A percentile compares a stretch with the other conserved stretches of the same genome.
phyloP scores from a whole-genome alignment of 2,888 invertebrate species.

The Drosophila melanosoma region DNA sequence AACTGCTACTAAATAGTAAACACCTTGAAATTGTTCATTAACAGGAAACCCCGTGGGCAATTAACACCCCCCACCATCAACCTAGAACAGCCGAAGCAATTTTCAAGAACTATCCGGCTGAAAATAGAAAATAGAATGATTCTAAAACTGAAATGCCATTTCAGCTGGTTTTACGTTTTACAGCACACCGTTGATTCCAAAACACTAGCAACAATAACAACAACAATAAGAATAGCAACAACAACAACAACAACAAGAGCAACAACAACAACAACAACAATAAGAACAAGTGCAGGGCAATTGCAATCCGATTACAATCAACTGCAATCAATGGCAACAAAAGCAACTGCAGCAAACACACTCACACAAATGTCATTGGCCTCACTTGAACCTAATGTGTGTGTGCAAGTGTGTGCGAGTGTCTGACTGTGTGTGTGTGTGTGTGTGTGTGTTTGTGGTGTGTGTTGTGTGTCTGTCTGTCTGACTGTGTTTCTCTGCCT shows the following conservation, averaged over 20 bases:
- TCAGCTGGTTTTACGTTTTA: constrained; percentile 21
- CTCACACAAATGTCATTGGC: constrained; percentile 70
- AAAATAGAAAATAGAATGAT: constrained; percentile 6
- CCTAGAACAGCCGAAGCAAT: background rate
- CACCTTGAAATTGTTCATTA: constrained; percentile 67
- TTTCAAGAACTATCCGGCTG: constrained; percentile 19
- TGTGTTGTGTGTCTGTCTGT: constrained; percentile 2
- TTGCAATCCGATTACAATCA: constrained; percentile 80
- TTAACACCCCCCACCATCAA: constrained; percentile 47
- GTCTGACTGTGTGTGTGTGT: background rate
- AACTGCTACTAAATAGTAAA: constrained; percentile 32
- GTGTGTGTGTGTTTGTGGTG: background rate
- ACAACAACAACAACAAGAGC: constrained; percentile 35
- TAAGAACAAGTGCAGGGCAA: constrained; percentile 67
- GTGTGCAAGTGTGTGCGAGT: background rate
- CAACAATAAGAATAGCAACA: constrained; percentile 42
- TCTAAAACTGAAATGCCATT: constrained; percentile 20
- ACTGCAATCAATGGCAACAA: constrained; percentile 71
- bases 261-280: constrained; percentile 30
- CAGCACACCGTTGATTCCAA: constrained; percentile 27
- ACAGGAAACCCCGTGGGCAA: constrained; percentile 62
- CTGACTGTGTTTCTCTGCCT: constrained; percentile 5
- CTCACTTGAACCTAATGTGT: constrained; percentile 62
- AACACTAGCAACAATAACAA: constrained; percentile 53
- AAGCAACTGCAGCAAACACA: constrained; percentile 27